These are phyloP conservation scores for Esox niger DNA, from an alignment of 2,113 vertebrate species.

Conservation along the genomic window DNA sequence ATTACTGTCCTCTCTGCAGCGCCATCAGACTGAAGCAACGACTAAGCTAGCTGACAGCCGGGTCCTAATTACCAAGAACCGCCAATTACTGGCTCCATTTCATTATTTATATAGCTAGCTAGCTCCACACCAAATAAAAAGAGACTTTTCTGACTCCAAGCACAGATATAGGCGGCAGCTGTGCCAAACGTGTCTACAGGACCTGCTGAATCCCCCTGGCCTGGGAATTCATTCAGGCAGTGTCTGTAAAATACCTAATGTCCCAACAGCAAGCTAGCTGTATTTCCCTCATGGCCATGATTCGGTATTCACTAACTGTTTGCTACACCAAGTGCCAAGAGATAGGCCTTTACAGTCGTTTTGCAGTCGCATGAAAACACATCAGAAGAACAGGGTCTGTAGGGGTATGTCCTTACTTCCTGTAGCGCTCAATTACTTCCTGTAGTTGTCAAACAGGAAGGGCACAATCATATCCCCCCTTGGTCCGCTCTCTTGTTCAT, in stretches of 20 bases:
- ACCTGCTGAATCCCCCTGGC: slow-evolving; percentile 49
- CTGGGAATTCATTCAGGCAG: not conserved
- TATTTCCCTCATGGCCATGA: too few species aligned
- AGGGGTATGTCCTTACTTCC: slow-evolving; percentile 33
- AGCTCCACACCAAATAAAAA: slow-evolving; percentile 62
- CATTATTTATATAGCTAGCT: slow-evolving; percentile 69
- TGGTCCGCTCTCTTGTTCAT: slow-evolving; percentile 21
- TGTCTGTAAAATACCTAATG: too few species aligned
- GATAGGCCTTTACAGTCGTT: slow-evolving; percentile 2
- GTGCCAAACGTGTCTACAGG: slow-evolving; percentile 39
- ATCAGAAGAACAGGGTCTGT: slow-evolving; percentile 3
- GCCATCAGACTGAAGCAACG: slow-evolving; percentile 62
- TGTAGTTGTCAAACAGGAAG: slow-evolving; percentile 57
- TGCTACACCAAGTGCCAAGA: slow-evolving; percentile 33
- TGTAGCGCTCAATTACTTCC: slow-evolving; percentile 42
- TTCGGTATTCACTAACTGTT: slow-evolving; percentile 22
- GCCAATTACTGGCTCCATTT: slow-evolving; percentile 72
- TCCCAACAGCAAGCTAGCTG: too few species aligned
- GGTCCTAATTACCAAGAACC: slow-evolving; percentile 74
- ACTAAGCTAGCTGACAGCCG: slow-evolving; percentile 69
- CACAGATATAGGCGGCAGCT: slow-evolving; percentile 56
- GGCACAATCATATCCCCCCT: slow-evolving; percentile 33
- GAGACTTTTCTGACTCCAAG: slow-evolving; percentile 53
- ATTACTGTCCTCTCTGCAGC: slow-evolving; percentile 63
- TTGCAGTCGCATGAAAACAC: slow-evolving; percentile 1